phyloP scores from a whole-genome alignment of 1,140 invertebrate genomes.

The Procambarus virginalis region DNA sequence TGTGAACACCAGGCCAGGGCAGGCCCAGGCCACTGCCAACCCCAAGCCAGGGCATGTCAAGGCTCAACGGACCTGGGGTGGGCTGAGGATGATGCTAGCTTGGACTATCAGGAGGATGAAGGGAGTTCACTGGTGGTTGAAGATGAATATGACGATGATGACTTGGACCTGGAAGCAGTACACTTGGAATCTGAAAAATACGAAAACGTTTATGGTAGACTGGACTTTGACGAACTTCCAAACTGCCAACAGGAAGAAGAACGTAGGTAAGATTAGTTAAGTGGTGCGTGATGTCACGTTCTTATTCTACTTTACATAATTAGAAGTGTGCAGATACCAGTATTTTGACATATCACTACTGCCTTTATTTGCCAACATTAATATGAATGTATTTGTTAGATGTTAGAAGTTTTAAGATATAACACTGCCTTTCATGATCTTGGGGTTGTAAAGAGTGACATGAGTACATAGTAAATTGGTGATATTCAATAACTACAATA shows the following conservation, averaged over 20 bases:
- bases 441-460: no score
- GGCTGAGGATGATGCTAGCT: not conserved
- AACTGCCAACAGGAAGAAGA: not conserved
- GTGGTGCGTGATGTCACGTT: not conserved
- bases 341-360: not conserved
- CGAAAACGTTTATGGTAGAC: not conserved
- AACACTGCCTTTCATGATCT: no score
- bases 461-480: no score
- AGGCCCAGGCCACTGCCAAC: no score
- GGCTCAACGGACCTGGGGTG: not conserved
- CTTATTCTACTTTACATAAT: not conserved
- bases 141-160: constrained; percentile 19
- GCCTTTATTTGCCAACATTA: not conserved
- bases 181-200: not conserved
- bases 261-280: not conserved
- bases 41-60: no score
- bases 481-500: no score
- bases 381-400: no score
- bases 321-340: not conserved
- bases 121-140: not conserved
- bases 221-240: not conserved
- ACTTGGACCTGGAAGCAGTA: not conserved
- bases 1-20: not conserved
- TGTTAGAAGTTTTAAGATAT: no score
- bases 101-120: constrained; percentile 16